These are phyloP conservation scores for Cataglyphis livida DNA, from an alignment of 2,888 invertebrate genomes.

Conservation along the genomic window DNA sequence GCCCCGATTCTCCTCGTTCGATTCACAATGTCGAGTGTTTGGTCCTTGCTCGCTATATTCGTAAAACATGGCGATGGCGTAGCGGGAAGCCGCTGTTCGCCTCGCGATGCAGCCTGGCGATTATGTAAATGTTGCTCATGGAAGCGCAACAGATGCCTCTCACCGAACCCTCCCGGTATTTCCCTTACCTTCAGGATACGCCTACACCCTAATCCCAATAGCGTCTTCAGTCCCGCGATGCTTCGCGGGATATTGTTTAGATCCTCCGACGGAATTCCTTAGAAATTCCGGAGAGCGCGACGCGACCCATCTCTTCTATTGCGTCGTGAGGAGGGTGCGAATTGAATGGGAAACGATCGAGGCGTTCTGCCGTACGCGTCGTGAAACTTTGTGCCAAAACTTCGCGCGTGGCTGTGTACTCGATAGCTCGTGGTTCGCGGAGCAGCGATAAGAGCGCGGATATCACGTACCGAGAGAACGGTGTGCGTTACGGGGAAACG, in stretches of 20 bases:
- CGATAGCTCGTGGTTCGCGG: slow-evolving; percentile 55
- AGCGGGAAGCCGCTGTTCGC: slow-evolving; percentile 68
- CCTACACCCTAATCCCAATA: slow-evolving; percentile 80
- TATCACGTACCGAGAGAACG: slow-evolving; percentile 41
- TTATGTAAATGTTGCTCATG: slow-evolving; percentile 84
- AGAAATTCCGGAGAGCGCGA: slow-evolving; percentile 73
- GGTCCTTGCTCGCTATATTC: slow-evolving; percentile 60
- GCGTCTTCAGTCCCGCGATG: slow-evolving; percentile 74
- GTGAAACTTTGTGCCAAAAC: slow-evolving; percentile 52
- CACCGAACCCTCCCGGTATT: slow-evolving; percentile 66
- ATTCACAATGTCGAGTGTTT: slow-evolving; percentile 65
- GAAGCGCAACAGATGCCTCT: slow-evolving; percentile 85
- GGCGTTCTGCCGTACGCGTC: slow-evolving; percentile 18
- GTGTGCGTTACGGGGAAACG: slow-evolving; percentile 43
- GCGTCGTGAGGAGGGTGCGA: slow-evolving; percentile 60
- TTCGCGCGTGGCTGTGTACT: slow-evolving; percentile 28
- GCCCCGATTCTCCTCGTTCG: slow-evolving; percentile 33
- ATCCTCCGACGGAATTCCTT: slow-evolving; percentile 78
- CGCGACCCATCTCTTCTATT: slow-evolving; percentile 30
- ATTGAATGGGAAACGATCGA: slow-evolving; percentile 70
- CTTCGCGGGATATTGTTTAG: slow-evolving; percentile 79
- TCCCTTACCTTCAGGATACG: slow-evolving; percentile 56
- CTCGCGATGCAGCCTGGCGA: slow-evolving; percentile 75
- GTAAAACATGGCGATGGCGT: slow-evolving; percentile 55
- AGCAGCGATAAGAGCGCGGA: slow-evolving; percentile 65